A percentile compares a stretch with the other conserved stretches of the same genome.
Conservation (phyloP, 2,888 invertebrate species). For the Tenthredo distinguenda region DNA sequence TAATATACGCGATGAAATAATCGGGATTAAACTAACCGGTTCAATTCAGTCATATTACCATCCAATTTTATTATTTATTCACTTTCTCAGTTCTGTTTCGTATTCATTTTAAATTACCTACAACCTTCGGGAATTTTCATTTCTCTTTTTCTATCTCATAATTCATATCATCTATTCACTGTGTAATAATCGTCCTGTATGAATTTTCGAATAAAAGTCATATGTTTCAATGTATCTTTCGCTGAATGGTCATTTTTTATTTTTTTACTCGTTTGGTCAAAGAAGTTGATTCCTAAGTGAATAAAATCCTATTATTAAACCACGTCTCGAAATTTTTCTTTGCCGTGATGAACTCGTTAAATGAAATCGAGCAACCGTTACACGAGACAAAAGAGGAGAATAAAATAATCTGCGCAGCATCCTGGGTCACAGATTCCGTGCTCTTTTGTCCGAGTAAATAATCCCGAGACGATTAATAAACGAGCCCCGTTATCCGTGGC, state of each 20-base stretch:
- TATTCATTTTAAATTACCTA: neutral
- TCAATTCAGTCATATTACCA: slow-evolving; percentile 14
- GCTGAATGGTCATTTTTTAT: neutral
- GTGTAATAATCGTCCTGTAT: neutral
- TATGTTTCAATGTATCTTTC: too few relatives aligned
- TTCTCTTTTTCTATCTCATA: neutral
- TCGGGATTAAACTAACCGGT: slow-evolving; percentile 56
- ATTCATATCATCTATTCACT: too few relatives aligned
- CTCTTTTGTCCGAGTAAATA: slow-evolving; percentile 45
- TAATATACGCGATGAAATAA: slow-evolving; percentile 62
- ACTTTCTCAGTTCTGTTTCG: neutral
- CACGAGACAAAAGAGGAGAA: neutral
- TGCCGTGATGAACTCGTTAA: neutral
- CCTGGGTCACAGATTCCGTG: slow-evolving; percentile 33
- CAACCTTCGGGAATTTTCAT: neutral
- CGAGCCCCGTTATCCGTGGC: slow-evolving; percentile 49
- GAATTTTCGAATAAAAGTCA: neutral
- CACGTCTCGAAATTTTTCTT: neutral
- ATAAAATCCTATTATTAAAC: neutral
- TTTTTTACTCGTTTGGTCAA: neutral
- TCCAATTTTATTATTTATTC: neutral
- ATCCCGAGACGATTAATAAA: slow-evolving; percentile 50
- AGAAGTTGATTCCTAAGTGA: neutral
- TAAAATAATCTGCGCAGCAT: slow-evolving; percentile 26
- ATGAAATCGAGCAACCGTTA: neutral